Evolutionary conservation across 2,113 vertebrate species (phyloP).

Genomic region (Synchiropus splendidus): DNA sequence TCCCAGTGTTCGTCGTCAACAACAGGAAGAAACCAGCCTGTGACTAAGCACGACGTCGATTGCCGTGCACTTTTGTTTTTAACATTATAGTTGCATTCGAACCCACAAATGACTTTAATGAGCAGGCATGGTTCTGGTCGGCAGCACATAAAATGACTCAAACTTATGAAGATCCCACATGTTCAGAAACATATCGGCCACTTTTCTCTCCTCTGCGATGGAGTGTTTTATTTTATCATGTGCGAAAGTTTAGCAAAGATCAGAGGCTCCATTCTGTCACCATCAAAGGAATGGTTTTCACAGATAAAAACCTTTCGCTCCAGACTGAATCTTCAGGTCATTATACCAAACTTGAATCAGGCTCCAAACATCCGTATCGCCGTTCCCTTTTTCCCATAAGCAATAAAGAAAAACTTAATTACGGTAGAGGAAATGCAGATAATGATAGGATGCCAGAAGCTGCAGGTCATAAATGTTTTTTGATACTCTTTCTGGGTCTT

Average conservation of each 20-base stretch:
- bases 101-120: conserved; percentile 55
- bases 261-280: conserved; percentile 32
- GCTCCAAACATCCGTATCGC: conserved; percentile 55
- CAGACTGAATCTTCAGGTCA: conserved; percentile 43
- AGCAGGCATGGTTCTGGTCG: conserved; percentile 34
- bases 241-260: conserved; percentile 44
- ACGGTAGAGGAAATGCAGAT: conserved; percentile 61
- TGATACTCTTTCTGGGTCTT: conserved; percentile 45
- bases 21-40: conserved; percentile 15
- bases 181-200: conserved; percentile 35
- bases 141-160: conserved; percentile 48
- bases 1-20: conserved; percentile 41
- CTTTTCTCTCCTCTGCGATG: conserved; percentile 3
- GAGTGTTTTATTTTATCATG: conserved; percentile 36
- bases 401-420: conserved; percentile 65
- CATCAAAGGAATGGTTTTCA: conserved; percentile 46
- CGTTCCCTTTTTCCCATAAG: conserved; percentile 57
- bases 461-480: conserved; percentile 55
- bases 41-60: conserved; percentile 32
- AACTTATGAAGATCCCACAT: conserved; percentile 53
- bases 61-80: conserved; percentile 52
- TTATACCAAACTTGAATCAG: conserved; percentile 57
- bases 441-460: conserved; percentile 63
- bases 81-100: conserved; percentile 44
- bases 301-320: conserved; percentile 28